Evolutionary conservation across 2,888 invertebrate genomes (phyloP).

Genomic region (Heliconius sara): DNA sequence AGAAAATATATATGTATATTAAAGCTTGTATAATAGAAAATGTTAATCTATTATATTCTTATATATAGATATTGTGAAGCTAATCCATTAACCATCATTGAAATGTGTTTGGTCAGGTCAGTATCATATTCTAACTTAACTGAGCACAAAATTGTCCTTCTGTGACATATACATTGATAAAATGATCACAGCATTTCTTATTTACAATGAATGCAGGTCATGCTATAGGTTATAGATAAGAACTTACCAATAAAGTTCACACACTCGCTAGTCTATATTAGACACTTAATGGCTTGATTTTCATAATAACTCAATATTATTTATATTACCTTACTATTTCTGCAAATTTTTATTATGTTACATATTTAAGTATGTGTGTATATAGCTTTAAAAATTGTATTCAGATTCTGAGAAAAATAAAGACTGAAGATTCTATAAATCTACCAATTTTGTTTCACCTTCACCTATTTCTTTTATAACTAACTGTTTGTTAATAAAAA

Average conservation of each 20-base stretch:
- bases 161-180: conserved; percentile 39
- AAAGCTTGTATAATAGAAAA: not conserved
- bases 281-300: not conserved
- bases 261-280: conserved; percentile 12
- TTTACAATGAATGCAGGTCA: conserved; percentile 47
- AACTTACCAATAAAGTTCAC: conserved; percentile 38
- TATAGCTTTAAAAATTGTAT: too few species aligned
- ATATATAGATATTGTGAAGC: not conserved
- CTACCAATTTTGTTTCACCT: too few species aligned
- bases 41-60: not conserved
- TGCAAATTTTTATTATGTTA: not conserved
- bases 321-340: not conserved
- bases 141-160: conserved; percentile 11
- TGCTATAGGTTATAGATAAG: conserved; percentile 50
- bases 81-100: not conserved
- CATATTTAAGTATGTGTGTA: too few species aligned
- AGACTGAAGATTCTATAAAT: too few species aligned
- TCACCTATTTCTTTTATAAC: too few species aligned
- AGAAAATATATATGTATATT: not conserved
- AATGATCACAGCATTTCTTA: conserved; percentile 45
- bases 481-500: too few species aligned
- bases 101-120: conserved; percentile 21
- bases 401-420: too few species aligned
- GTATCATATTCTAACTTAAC: conserved; percentile 3
- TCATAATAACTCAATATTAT: not conserved